Percentiles rank a stretch among this genome's conserved stretches.
Conservation (phyloP, 23 tunicate genomes). For the Phallusia fumigata region DNA sequence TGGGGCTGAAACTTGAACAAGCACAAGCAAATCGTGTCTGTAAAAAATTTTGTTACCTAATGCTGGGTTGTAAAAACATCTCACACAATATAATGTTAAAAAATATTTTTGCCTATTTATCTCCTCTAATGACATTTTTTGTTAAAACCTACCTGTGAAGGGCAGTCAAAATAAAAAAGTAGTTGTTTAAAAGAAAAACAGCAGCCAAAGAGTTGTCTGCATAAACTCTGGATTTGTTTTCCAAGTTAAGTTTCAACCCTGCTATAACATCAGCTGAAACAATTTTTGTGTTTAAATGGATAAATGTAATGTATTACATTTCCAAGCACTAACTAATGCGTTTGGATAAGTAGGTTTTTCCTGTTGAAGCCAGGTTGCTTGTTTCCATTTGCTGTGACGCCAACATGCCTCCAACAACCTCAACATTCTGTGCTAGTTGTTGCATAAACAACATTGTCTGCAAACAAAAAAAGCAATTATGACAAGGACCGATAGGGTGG, state of each 20-base stretch:
- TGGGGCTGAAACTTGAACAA: conserved; percentile 53
- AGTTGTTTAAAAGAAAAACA: conserved; percentile 90
- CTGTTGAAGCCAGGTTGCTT: neutral
- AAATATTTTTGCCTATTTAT: too few relatives aligned
- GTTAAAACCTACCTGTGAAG: conserved; percentile 71
- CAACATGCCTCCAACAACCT: conserved; percentile 89
- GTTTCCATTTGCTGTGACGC: conserved; percentile 77
- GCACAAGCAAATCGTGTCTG: conserved; percentile 61
- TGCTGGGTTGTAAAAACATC: too few relatives aligned
- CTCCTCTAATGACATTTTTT: too few relatives aligned
- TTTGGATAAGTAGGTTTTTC: conserved; percentile 38
- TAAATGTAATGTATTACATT: neutral
- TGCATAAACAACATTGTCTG: conserved; percentile 92
- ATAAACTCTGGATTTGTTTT: conserved; percentile 82
- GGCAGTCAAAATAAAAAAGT: conserved; percentile 66
- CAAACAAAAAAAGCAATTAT: neutral
- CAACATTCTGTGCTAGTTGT: conserved; percentile 75
- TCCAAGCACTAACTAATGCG: conserved; percentile 38
- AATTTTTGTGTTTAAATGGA: neutral
- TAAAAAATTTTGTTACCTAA: neutral
- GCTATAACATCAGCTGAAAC: conserved; percentile 65
- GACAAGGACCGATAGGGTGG: too few relatives aligned
- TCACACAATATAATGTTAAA: too few relatives aligned
- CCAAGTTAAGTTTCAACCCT: conserved; percentile 81
- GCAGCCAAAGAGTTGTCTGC: conserved; percentile 60